Evolutionary conservation across 2,888 invertebrate genomes (phyloP), one percentile per base, ranked within the genome.

Genomic region (Blastobasis adustella): DNA sequence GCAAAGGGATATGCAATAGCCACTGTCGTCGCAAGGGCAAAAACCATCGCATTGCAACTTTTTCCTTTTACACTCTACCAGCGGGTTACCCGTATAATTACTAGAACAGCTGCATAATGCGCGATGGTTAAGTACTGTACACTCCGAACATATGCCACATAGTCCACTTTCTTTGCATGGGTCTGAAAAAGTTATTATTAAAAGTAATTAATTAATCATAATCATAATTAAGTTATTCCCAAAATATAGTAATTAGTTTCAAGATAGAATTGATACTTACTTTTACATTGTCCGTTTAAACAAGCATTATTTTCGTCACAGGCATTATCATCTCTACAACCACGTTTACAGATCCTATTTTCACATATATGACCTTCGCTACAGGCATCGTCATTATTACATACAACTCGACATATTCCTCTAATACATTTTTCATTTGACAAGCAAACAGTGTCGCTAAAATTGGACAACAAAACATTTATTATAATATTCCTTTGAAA

Each of bases 51-150:
- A 97, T 49, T 91, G 89, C 48, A 91, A 82, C 52, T 92, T 91
- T 48, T 94, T 93, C 73, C 92, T 91, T 49, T 91, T 91, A 69
- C 97, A 97, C 59, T 93, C 92, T 1, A 93, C 91, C 5, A 95
- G 86, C 4, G 97, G 94, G 79, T 97, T 95, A 0, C 97, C 97
- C 42, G 94, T 90, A 64, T 93, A 95, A 68, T 94, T 93, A 48
- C 91, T 86, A 4, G 95, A 93, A 65, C 97, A 97, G 69, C 93
- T 95, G 71, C 97, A 97, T 69, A 95, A 95, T 0, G 94, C 93
- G 38, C 94, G 93, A 70, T 97, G 97, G 73, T 95, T 95, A 51
- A 93, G 90, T 4, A 96, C 96, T 66, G 92, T 90, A 67, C 97
- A 97, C 49, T 92, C 91, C 10, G 96, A 95, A 73, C 97, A 97